Conservation (phyloP, 2,797 vertebrate species). For the Tamandua tetradactyla region DNA sequence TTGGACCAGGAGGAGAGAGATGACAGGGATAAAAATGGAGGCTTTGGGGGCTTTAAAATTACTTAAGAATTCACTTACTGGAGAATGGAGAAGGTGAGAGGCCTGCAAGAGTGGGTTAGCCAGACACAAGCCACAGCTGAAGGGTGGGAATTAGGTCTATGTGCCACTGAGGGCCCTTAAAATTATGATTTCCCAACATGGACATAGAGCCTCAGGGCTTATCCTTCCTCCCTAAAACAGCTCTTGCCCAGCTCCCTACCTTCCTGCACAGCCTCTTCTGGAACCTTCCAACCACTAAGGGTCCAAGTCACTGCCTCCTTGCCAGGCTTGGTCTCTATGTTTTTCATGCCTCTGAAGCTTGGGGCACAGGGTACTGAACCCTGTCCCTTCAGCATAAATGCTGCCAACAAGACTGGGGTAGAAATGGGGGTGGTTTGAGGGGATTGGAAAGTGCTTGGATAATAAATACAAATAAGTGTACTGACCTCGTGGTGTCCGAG, state of each 20-base stretch:
- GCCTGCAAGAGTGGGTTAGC: background rate
- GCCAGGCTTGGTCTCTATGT: slow-evolving; percentile 41
- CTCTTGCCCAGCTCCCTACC: background rate
- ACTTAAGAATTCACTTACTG: background rate
- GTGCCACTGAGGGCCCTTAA: background rate
- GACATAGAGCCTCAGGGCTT: background rate
- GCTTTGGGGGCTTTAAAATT: background rate
- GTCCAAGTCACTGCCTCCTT: slow-evolving; percentile 47
- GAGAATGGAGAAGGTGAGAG: background rate
- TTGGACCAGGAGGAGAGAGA: background rate
- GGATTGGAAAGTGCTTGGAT: background rate
- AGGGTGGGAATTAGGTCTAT: background rate
- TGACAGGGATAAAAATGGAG: background rate
- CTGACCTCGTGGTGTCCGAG: background rate
- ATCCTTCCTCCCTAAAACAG: background rate
- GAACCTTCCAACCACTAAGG: slow-evolving; percentile 41
- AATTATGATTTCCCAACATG: background rate
- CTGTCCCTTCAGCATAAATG: background rate
- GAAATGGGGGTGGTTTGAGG: background rate
- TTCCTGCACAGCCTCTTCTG: slow-evolving; percentile 20
- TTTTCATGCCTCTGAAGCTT: slow-evolving; percentile 13
- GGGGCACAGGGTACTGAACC: background rate
- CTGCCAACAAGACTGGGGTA: background rate
- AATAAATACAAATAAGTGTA: background rate
- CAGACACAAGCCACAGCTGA: background rate